Base-by-base conservation (phyloP, 1,140 invertebrate genomes). In the Drosophila novamexicana region DNA sequence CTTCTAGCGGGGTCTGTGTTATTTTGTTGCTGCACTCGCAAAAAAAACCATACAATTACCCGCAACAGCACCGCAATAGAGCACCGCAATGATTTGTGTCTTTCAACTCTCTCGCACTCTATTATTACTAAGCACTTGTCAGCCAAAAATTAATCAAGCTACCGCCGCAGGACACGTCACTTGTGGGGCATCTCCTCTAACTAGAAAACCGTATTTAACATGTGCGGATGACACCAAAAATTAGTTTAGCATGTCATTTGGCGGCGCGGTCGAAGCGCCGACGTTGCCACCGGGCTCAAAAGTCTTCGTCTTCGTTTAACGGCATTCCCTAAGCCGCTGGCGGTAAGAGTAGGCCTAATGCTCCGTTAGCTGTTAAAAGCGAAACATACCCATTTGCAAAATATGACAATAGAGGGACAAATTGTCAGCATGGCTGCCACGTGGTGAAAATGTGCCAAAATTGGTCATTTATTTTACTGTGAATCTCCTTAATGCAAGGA, bases 171-270 rank as follows among this genome's bases (percentile, higher is more conserved):
- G 72, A 68, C 58, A 68, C 65, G 57, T 65, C 69, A 72, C 63
- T 75, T 75, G 72, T 64, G 77, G 71, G 75, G 75, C 52, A 58
- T 34, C 64, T 61, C 34, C 74, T 74, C 75, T 88, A 79, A 83
- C 57, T 82, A 58, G 77, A 79, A 76, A 67, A 69, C 64, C 49
- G 64, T 79, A 56, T 88, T 78, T 67, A 79, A 69, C 79, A 85
- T 85, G 83, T 88, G 76, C 79, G 75, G 75, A 69, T 78, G 77
- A 88, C 83, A 83, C 72, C 76, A 67, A 77, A 75, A 86, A 86
- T 86, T 88, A 86, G 83, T 86, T 86, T 83, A 79, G 77, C 79
- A 66, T 76, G 83, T 86, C 79, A 86, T 75, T 83, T 79, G 16
- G 66, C 45, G 56, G 68, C 68, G 64, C 63, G 16, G n/a, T 45